A percentile compares a stretch with the other conserved stretches of the same genome.
phyloP scores from a whole-genome alignment of 2,113 vertebrate species.

The Neodontobutis hainanensis region DNA sequence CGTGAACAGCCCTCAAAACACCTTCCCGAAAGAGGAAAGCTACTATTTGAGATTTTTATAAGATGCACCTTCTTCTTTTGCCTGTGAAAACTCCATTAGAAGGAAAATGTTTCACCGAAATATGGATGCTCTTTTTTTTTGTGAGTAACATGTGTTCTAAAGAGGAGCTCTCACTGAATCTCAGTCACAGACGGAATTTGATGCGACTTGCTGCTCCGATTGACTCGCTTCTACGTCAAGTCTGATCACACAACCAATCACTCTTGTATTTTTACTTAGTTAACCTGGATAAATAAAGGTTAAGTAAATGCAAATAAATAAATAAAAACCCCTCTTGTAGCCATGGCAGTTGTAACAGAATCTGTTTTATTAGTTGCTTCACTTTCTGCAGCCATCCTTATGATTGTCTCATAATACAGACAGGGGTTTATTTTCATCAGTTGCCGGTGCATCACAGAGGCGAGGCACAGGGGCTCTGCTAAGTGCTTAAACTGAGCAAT shows the following conservation, averaged over 20 bases:
- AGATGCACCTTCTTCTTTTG: not conserved
- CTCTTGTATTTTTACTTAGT: conserved; percentile 1
- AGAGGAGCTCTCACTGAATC: conserved; percentile 12
- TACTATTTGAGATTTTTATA: conserved; percentile 3
- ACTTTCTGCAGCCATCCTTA: conserved; percentile 13
- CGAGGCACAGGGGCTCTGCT: not conserved
- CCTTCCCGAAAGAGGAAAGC: conserved; percentile 2
- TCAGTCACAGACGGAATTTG: conserved; percentile 15
- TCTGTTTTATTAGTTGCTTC: conserved; percentile 18
- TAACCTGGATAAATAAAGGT: too few species aligned
- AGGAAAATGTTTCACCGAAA: not conserved
- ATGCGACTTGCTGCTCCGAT: not conserved
- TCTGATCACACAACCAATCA: conserved; percentile 48
- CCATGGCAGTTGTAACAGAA: conserved; percentile 24
- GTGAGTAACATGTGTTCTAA: not conserved
- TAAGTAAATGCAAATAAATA: too few species aligned
- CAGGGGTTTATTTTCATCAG: conserved; percentile 26
- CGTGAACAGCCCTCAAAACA: not conserved
- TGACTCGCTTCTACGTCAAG: conserved; percentile 17
- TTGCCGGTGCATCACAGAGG: conserved; percentile 2
- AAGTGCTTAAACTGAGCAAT: conserved; percentile 7
- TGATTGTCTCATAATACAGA: conserved; percentile 20
- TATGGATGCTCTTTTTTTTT: not conserved
- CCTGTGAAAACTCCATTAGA: not conserved
- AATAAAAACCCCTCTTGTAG: not conserved